Conservation (phyloP, 2,888 invertebrate genomes). For the Stenotaenia linearis region DNA sequence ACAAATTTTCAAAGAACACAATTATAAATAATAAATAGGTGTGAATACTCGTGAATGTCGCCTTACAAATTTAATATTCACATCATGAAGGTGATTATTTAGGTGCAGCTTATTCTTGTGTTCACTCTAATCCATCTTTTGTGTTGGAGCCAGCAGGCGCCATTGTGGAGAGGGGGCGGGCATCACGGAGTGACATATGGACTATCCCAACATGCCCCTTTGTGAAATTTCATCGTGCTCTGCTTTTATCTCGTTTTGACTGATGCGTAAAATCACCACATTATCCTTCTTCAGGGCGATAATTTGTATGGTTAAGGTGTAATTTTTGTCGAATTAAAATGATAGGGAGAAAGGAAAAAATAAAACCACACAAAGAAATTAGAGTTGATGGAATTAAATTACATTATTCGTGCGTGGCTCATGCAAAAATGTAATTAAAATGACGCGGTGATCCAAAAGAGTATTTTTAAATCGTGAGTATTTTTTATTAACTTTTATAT, state of each 20-base stretch:
- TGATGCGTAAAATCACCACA: slow-evolving; percentile 26
- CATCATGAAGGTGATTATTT: slow-evolving; percentile 23
- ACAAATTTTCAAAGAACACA: background rate
- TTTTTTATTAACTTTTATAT: background rate
- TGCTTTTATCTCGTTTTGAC: slow-evolving; percentile 20
- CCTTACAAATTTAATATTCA: background rate
- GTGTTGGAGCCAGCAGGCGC: slow-evolving; percentile 23
- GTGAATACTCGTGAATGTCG: background rate
- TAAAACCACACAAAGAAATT: slow-evolving; percentile 2
- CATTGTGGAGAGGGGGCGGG: slow-evolving; percentile 20
- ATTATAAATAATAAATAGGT: background rate
- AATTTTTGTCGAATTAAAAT: slow-evolving; percentile 14
- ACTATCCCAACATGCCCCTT: slow-evolving; percentile 26
- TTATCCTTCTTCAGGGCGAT: slow-evolving; percentile 17
- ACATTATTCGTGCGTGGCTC: background rate
- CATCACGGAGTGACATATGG: slow-evolving; percentile 16
- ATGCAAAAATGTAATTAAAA: background rate
- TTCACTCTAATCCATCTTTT: slow-evolving; percentile 8
- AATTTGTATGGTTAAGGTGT: slow-evolving; percentile 23
- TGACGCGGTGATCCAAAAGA: background rate
- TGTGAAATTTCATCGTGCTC: slow-evolving; percentile 21
- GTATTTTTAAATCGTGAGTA: background rate
- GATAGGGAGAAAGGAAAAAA: background rate
- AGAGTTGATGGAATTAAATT: slow-evolving; percentile 16
- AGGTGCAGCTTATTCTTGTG: slow-evolving; percentile 9